These are phyloP conservation scores for Minunthozetes semirufus DNA, from an alignment of 2,888 invertebrate genomes.

Conservation along the genomic window DNA sequence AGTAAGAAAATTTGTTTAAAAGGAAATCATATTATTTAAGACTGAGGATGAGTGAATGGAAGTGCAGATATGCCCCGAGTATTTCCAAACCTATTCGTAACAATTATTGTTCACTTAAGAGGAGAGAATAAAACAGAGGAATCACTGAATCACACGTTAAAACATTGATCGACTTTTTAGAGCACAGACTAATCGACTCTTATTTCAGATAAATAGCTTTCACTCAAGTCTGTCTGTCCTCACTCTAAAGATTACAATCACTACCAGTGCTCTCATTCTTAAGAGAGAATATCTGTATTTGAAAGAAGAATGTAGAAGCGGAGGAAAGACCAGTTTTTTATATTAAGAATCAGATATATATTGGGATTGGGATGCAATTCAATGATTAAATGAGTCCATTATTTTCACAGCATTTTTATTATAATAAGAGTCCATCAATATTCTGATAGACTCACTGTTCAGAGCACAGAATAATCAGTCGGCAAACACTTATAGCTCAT, in stretches of 20 bases:
- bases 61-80: background rate
- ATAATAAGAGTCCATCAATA: background rate
- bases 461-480: background rate
- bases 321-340: background rate
- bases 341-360: background rate
- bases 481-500: background rate
- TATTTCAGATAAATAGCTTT: constrained; percentile 17
- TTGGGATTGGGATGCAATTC: background rate
- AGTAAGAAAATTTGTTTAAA: background rate
- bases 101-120: constrained; percentile 11
- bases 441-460: background rate
- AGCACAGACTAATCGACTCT: constrained; percentile 16
- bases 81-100: constrained; percentile 6
- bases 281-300: background rate
- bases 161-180: constrained; percentile 12
- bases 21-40: background rate
- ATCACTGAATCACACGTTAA: background rate
- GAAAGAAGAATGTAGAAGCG: background rate
- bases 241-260: background rate
- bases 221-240: background rate
- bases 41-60: background rate
- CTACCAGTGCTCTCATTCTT: constrained; percentile 5
- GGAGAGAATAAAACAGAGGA: background rate
- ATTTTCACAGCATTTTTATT: background rate
- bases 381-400: constrained; percentile 5